phyloP scores from a whole-genome alignment of 2,888 invertebrate genomes.

The Rhamphomyia laevipes region DNA sequence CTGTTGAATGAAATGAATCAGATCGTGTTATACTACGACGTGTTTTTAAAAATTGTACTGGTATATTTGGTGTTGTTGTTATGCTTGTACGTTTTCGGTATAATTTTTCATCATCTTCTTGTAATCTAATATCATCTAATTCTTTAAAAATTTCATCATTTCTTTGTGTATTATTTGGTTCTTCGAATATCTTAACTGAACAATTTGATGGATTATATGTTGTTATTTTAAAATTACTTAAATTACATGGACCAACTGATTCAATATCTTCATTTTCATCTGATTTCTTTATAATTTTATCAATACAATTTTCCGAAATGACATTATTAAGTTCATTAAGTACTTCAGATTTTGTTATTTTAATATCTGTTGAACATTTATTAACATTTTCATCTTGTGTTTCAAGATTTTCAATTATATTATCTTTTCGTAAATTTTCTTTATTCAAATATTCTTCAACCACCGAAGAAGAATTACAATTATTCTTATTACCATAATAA shows the following conservation, averaged over 20 bases:
- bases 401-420: constrained; percentile 6
- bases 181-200: constrained; percentile 6
- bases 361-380: neutral
- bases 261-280: constrained; percentile 21
- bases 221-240: constrained; percentile 30
- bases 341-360: constrained; percentile 18
- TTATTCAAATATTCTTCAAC: neutral
- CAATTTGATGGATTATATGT: constrained; percentile 9
- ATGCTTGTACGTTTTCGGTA: constrained; percentile 22
- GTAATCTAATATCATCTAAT: neutral
- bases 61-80: neutral
- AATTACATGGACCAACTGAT: constrained; percentile 27
- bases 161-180: constrained; percentile 2
- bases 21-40: constrained; percentile 23
- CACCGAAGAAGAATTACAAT: neutral
- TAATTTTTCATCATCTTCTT: constrained; percentile 18
- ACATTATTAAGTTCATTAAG: constrained; percentile 27
- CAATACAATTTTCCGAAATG: constrained; percentile 26
- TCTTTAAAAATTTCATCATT: too few relatives aligned
- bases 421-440: constrained; percentile 6
- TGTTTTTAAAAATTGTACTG: too few relatives aligned
- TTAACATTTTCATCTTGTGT: neutral
- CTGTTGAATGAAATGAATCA: constrained; percentile 32
- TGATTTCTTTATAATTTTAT: constrained; percentile 23
- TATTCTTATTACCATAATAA: constrained; percentile 14